phyloP scores from a whole-genome alignment of 2,888 invertebrate species.

The Theristus sp. region DNA sequence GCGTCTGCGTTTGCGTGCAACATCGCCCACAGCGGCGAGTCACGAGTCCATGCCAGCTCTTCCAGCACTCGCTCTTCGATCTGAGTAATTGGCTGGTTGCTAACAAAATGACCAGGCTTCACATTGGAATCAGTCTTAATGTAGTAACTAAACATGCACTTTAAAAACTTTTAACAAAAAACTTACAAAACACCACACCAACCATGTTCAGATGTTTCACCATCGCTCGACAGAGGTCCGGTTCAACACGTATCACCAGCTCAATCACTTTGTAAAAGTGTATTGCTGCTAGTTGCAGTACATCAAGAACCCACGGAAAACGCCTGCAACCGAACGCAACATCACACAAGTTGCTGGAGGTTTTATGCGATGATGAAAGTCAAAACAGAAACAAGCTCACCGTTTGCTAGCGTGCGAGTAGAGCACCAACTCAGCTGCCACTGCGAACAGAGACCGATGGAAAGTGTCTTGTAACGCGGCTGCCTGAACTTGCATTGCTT shows the following conservation, averaged over 20 bases:
- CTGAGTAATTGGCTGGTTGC: constrained; percentile 31
- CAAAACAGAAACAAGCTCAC: background rate
- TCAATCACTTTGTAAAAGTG: constrained; percentile 93
- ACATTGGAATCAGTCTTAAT: background rate
- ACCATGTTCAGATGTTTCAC: constrained; percentile 81
- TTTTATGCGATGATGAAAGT: no score
- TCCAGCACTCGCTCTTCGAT: constrained; percentile 87
- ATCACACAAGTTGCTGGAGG: no score
- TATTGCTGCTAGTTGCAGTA: constrained; percentile 60
- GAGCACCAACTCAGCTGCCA: constrained; percentile 18
- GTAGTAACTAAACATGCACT: constrained; percentile 5
- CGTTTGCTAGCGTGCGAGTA: constrained; percentile 15
- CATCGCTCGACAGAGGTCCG: constrained; percentile 64
- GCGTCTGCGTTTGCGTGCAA: constrained; percentile 23
- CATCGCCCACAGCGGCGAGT: constrained; percentile 64
- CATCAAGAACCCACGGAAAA: constrained; percentile 75
- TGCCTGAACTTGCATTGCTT: constrained; percentile 37
- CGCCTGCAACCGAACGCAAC: constrained; percentile 39
- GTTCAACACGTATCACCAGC: constrained; percentile 68
- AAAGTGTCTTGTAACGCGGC: constrained; percentile 60
- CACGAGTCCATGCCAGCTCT: constrained; percentile 64
- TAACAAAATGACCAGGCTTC: no score
- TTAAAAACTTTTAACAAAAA: background rate
- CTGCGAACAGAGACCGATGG: constrained; percentile 39
- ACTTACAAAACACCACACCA: constrained; percentile 23